These are phyloP conservation scores for Lophura nycthemera DNA, from an alignment of 2,113 vertebrate genomes.

Conservation along the genomic window DNA sequence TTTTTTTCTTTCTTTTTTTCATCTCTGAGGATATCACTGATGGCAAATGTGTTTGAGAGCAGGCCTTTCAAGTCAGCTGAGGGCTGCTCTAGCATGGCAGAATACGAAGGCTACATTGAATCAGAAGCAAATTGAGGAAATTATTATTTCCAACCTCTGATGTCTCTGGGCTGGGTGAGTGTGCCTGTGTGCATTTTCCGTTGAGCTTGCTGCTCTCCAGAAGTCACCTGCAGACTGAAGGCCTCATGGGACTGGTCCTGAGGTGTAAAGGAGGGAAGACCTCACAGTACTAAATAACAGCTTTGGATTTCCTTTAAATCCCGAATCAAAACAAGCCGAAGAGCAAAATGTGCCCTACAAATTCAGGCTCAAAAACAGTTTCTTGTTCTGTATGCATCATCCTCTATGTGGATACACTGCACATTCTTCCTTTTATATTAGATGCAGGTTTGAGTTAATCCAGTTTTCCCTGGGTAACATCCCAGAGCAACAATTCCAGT, in stretches of 20 bases:
- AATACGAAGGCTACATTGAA: background rate
- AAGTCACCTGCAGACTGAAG: slow-evolving; percentile 9
- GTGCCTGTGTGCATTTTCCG: rapidly evolving
- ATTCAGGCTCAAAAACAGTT: background rate
- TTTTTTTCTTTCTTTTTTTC: background rate
- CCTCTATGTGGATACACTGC: background rate
- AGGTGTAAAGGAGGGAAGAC: background rate
- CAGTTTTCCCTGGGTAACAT: background rate
- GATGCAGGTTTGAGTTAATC: background rate
- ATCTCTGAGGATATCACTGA: background rate
- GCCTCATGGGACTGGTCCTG: background rate
- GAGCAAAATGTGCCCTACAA: background rate
- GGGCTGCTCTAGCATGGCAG: background rate
- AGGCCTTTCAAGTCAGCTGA: background rate
- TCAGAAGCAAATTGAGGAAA: background rate
- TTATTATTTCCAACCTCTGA: background rate
- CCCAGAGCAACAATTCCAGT: background rate
- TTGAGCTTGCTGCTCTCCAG: background rate
- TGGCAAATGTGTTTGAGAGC: background rate
- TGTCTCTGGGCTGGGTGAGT: too few relatives aligned
- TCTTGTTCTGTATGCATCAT: background rate
- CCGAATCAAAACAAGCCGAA: background rate
- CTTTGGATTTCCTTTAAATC: background rate
- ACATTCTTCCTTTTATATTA: background rate
- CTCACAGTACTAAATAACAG: background rate